Base-by-base conservation (phyloP, 2,888 invertebrate genomes). In the Cyclophora punctaria region DNA sequence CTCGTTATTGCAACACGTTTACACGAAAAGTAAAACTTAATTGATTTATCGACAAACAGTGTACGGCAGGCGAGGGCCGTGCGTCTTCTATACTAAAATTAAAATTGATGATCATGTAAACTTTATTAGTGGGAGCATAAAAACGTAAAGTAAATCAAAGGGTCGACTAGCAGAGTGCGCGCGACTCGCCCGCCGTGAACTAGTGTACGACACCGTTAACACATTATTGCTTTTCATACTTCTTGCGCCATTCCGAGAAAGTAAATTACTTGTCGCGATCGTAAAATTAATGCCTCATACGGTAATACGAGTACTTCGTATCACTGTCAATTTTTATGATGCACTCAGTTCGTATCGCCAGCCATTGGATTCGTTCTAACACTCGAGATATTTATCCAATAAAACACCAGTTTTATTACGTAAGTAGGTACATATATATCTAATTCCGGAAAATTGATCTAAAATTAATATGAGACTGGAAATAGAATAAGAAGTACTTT, bases 61-160 rank as follows among this genome's bases (percentile, higher is more conserved):
- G 61, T 60, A 65, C 74, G 53, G 77, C 73, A 77, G 83, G 81
- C 73, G 58, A 62, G 54, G 75, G 73, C 68, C 60, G 63, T 55
- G 59, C 62, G 59, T 61, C 64, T 62, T 58, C 62, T 69, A 75
- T 72, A 78, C 71, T 85, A 78, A 85, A 86, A 82, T 78, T 79
- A 74, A 81, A 84, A 86, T 84, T 85, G 78, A 85, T 80, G 82
- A 76, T 78, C 78, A 75, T 79, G 82, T 83, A 80, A 80, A 82
- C 71, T 81, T 87, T 85, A 84, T 82, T 81, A 81, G 79, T 67
- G 55, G 73, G 67, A 63, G 67, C 74, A 78, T 82, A 81, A 85
- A 83, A 82, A 83, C 72, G 72, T 71, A 62, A 58, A 74, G 75
- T 84, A 83, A 83, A 83, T 81, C 78, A 80, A 80, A 76, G 64